phyloP scores from a whole-genome alignment of 2,113 vertebrate genomes.

The Myanophis thanlyinensis region DNA sequence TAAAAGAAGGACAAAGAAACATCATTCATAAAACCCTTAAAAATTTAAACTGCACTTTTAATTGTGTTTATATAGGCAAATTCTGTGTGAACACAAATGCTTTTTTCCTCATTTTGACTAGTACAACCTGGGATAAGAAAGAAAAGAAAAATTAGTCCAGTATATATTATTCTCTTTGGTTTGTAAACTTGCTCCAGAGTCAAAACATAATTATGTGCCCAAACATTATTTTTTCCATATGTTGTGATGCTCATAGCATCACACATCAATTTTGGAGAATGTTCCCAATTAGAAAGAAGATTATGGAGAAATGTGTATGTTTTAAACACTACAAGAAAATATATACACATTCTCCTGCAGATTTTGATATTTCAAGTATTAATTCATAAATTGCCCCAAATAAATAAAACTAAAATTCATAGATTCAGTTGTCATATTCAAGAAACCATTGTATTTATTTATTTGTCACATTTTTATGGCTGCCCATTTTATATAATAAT shows the following conservation, averaged over 20 bases:
- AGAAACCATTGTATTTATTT: neutral
- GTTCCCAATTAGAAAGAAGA: neutral
- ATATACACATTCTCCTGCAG: neutral
- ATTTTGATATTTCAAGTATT: neutral
- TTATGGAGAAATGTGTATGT: neutral
- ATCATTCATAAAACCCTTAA: neutral
- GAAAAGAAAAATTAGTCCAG: neutral
- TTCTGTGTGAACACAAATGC: neutral
- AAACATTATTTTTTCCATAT: neutral
- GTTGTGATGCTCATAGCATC: neutral
- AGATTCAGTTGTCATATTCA: neutral
- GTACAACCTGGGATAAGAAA: neutral
- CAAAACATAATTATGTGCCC: neutral
- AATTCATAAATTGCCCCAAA: neutral
- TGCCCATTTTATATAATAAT: neutral
- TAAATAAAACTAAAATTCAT: neutral
- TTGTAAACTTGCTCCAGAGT: neutral
- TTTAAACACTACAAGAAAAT: neutral
- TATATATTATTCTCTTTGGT: neutral
- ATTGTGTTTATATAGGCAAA: neutral
- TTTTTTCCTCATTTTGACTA: neutral
- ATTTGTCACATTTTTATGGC: neutral
- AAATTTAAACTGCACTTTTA: constrained; percentile 3
- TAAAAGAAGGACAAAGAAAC: constrained; percentile 50
- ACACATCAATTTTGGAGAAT: neutral